Base-by-base conservation (phyloP, 2,888 invertebrate species). In the Lasioglossum figueresi region DNA sequence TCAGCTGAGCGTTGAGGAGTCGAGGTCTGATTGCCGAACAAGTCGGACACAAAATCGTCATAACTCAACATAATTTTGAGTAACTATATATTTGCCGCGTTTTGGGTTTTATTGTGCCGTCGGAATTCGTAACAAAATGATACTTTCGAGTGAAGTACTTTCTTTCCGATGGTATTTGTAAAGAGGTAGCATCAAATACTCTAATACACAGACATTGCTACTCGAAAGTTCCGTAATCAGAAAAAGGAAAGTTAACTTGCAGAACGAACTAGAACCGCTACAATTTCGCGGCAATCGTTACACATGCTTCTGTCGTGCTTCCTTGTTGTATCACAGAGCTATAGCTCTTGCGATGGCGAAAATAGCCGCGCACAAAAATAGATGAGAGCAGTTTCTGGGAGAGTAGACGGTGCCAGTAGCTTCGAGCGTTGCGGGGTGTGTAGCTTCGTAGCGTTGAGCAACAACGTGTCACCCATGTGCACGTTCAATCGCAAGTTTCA, bases 281-380 rank as follows among this genome's bases (percentile, higher is more conserved):
- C 8, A 77, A 73, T 45, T 48, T 2, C 4, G 8, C 16, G 31
- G 19, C 27, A 0, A 4, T n/a, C 63, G 27, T 76, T 40, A 76
- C 75, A 74, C 56, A 48, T 74, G 72, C 76, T 77, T 70, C 63
- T 76, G 56, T 78, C 74, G 52, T 56, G 70, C 48, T 79, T 76
- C 73, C 75, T 76, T 76, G 76, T 76, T 66, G 37, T 66, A 27
- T 66, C 45, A 37, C 31, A 23, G 74, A 71, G 76, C 82, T 76
- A 31, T 43, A 63, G 79, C 59, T 37, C 48, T 76, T 76, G 45
- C 52, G 37, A 14, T 12, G 48, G 80, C 78, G 34, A 81, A 90
- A 92, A 92, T 92, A 92, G 87, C 82, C 19, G n/a, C 34, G 81
- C 37, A 86, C 91, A 40, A 78, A 91, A 92, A 92, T 92, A 92